These are phyloP conservation scores for Isoperla grammatica DNA, from an alignment of 2,888 invertebrate genomes.

Conservation along the genomic window DNA sequence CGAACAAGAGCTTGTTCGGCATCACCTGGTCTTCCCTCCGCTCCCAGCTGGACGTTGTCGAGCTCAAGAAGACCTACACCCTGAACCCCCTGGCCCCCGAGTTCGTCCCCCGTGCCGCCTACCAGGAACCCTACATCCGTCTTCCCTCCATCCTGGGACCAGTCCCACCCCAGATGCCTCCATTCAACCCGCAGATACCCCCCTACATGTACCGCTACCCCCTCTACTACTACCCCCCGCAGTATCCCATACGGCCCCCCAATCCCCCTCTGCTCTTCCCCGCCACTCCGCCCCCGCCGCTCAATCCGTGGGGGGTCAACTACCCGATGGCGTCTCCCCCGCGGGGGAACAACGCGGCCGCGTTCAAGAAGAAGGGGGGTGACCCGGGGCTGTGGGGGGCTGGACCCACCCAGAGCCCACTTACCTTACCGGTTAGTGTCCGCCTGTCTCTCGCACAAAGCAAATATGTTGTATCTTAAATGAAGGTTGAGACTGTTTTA, in stretches of 20 bases:
- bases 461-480: too few relatives aligned
- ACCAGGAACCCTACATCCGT: conserved; percentile 38
- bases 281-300: conserved; percentile 21
- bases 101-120: conserved; percentile 61
- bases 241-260: conserved; percentile 20
- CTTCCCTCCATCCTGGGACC: conserved; percentile 31
- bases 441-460: too few relatives aligned
- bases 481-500: too few relatives aligned
- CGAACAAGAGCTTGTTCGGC: conserved; percentile 64
- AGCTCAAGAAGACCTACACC: conserved; percentile 66
- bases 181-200: background rate
- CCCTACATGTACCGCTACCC: conserved; percentile 25
- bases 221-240: conserved; percentile 32
- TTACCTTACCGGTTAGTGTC: too few relatives aligned
- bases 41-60: conserved; percentile 64
- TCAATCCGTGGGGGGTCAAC: conserved; percentile 35
- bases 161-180: conserved; percentile 7
- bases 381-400: too few relatives aligned
- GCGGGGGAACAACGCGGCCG: background rate
- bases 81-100: conserved; percentile 79
- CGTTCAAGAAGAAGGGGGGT: conserved; percentile 7
- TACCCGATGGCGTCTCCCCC: conserved; percentile 34
- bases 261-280: conserved; percentile 20
- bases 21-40: conserved; percentile 63
- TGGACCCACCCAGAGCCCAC: too few relatives aligned